These are phyloP conservation scores for Carposina sasakii DNA, from an alignment of 1,140 invertebrate species.

Conservation along the genomic window DNA sequence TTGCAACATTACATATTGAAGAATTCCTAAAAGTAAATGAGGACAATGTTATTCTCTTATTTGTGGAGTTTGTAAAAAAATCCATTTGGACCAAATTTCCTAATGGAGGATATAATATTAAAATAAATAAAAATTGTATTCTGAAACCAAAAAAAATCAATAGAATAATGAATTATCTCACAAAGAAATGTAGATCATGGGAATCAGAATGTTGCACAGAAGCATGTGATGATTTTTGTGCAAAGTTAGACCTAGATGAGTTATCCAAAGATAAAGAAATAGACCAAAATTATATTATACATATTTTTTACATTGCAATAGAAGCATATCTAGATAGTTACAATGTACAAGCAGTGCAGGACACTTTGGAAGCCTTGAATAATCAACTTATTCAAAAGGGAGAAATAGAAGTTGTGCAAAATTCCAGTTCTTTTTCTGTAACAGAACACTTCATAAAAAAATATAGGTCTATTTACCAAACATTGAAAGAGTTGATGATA, in stretches of 20 bases:
- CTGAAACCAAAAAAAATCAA: constrained; percentile 26
- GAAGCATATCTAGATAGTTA: constrained; percentile 47
- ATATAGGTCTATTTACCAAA: constrained; percentile 34
- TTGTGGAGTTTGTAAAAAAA: constrained; percentile 39
- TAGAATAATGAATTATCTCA: constrained; percentile 23
- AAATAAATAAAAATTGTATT: constrained; percentile 18
- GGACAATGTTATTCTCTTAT: constrained; percentile 33
- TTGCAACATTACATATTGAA: constrained; percentile 33
- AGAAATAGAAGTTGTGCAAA: constrained; percentile 6
- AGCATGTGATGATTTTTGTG: constrained; percentile 18
- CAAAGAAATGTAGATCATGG: constrained; percentile 23
- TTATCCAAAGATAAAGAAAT: constrained; percentile 13
- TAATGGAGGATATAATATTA: constrained; percentile 6
- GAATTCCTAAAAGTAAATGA: constrained; percentile 26
- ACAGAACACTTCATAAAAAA: constrained; percentile 40
- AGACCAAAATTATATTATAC: constrained; percentile 23
- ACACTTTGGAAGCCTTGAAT: constrained; percentile 38
- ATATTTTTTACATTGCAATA: constrained; percentile 36
- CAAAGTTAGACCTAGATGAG: constrained; percentile 17
- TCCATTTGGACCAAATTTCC: constrained; percentile 32
- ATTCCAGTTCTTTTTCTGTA: constrained; percentile 29
- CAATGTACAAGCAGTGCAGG: constrained; percentile 36
- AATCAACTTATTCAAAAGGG: constrained; percentile 20
- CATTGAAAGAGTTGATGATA: constrained; percentile 34
- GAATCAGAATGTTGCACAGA: not conserved